phyloP scores from a whole-genome alignment of 1,140 invertebrate genomes.

The Drosophila grimshawi region DNA sequence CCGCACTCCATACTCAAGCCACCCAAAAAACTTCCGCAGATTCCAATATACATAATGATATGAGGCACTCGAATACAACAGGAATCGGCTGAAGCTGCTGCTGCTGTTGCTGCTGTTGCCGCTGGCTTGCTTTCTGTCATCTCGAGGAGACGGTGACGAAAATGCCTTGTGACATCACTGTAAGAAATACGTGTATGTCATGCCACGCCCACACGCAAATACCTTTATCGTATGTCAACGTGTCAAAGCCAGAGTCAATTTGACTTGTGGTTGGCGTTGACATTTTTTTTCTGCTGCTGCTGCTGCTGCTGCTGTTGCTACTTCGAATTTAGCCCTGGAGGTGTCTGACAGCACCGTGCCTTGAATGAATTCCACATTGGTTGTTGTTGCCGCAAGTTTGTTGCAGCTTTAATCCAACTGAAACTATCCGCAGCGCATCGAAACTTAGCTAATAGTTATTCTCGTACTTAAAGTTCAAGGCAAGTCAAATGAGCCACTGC shows the following conservation, averaged over 20 bases:
- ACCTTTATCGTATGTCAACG: constrained; percentile 81
- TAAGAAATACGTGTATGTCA: constrained; percentile 61
- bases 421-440: constrained; percentile 1
- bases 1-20: not conserved
- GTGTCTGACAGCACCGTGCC: constrained; percentile 26
- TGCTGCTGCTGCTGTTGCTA: constrained; percentile 13
- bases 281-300: constrained; percentile 44
- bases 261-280: constrained; percentile 70
- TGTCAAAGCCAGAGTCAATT: constrained; percentile 82
- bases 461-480: not conserved
- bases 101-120: not conserved
- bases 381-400: constrained; percentile 11
- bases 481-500: constrained; percentile 30
- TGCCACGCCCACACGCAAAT: constrained; percentile 52
- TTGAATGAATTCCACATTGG: constrained; percentile 1
- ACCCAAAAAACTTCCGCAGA: constrained; percentile 15
- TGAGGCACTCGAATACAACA: constrained; percentile 54
- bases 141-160: constrained; percentile 59
- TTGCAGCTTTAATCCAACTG: constrained; percentile 36
- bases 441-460: constrained; percentile 35
- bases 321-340: constrained; percentile 20
- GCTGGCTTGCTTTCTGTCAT: not conserved
- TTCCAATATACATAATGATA: constrained; percentile 76
- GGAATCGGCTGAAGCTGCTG: not conserved
- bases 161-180: constrained; percentile 76